Evolutionary conservation across 2,888 invertebrate genomes (phyloP), one percentile per base, ranked within the genome.

Genomic region (Limenitis camilla): DNA sequence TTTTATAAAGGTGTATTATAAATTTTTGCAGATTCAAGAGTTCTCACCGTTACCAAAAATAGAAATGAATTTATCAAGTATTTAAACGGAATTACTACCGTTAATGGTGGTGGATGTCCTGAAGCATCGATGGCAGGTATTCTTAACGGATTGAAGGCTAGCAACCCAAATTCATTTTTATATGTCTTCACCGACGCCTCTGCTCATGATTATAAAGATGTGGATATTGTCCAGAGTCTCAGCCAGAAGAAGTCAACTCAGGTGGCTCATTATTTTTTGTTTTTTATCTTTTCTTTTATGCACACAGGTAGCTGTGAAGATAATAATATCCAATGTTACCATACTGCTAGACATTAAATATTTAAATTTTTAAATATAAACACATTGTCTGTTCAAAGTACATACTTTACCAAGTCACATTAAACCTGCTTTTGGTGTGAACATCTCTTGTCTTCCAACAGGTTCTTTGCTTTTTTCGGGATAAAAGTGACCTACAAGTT

Each of bases 131-230:
- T 83, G 71, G 33, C 55, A 1, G 83, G 81, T 9, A 76, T 82
- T 7, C 65, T 72, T 52, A 10, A 56, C 5, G 81, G 63, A 0
- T 59, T 83, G 6, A 55, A 54, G 35, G 30, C 59, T 4, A 77
- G 78, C 48, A 53, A 68, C 3, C 70, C 74, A 0, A 60, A 64
- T 0, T 81, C 83, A 0, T 66, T 67, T 5, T 28, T 83, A 1
- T 82, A 76, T 49, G 76, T 82, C 0, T 77, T 78, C 10, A 82
- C 81, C 7, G 83, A 83, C 45, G 82, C 81, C 0, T 64, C 74
- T 0, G 74, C 82, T 1, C 65, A 67, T 11, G 82, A 82, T 44
- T 45, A 61, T 5, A 0, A 2, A 0, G 48, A 53, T 27, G 64
- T 61, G 40, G 65, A 70, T 5, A 50, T 54, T 32, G 67, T 78